These are phyloP conservation scores for Microtus richardsoni DNA, from an alignment of 2,113 vertebrate genomes.

Conservation along the genomic window DNA sequence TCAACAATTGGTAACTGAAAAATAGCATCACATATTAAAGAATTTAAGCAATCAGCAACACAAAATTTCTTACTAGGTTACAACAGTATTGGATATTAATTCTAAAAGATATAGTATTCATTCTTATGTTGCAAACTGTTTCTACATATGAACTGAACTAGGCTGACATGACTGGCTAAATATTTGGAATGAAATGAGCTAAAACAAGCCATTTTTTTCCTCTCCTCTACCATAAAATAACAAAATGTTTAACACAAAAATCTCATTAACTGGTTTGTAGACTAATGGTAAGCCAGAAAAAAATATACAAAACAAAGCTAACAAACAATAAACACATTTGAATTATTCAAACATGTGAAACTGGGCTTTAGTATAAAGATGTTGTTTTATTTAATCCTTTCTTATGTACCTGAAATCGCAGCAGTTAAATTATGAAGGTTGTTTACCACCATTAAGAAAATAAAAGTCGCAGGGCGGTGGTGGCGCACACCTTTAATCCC, in stretches of 20 bases:
- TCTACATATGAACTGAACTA: neutral
- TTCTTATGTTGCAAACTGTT: neutral
- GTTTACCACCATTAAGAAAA: neutral
- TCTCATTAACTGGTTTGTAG: neutral
- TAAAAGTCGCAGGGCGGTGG: too few relatives aligned
- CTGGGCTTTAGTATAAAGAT: neutral
- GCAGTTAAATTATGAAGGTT: neutral
- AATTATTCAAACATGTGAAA: neutral
- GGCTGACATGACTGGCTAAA: neutral
- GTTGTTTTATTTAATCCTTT: neutral
- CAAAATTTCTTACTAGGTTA: neutral
- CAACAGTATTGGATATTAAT: neutral
- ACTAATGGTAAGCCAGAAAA: neutral
- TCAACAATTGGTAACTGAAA: neutral
- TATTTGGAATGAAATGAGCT: neutral
- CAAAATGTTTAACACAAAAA: neutral
- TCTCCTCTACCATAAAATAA: neutral
- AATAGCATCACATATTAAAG: neutral
- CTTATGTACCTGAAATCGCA: neutral
- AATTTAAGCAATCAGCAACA: slow-evolving; percentile 9
- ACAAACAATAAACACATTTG: neutral
- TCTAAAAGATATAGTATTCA: neutral
- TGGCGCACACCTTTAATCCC: too few relatives aligned
- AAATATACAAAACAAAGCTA: neutral
- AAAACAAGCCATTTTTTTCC: neutral